Conservation (phyloP, 2,797 vertebrate species). For the Amazona finschi region DNA sequence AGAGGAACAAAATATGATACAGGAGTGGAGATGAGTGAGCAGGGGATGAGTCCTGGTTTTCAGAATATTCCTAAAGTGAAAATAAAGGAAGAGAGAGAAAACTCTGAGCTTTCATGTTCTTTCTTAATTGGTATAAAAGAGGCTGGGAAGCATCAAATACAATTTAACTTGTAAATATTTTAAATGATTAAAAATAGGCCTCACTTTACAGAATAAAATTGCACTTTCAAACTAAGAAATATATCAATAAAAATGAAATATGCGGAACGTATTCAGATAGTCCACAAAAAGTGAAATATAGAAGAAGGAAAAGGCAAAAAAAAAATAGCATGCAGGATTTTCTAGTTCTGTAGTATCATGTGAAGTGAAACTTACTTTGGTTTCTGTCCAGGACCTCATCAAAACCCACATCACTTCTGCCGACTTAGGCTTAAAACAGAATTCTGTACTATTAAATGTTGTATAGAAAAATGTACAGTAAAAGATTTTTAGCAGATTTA, state of each 20-base stretch:
- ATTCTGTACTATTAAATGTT: neutral
- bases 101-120: neutral
- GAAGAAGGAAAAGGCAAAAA: neutral
- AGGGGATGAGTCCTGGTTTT: neutral
- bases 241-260: neutral
- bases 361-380: constrained; percentile 13
- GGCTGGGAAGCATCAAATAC: neutral
- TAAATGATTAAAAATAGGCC: neutral
- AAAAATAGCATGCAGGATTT: neutral
- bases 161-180: neutral
- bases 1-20: neutral
- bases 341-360: neutral
- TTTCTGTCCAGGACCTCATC: neutral
- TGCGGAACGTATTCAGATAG: neutral
- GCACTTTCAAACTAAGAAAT: neutral
- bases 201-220: neutral
- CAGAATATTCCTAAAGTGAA: neutral
- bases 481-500: neutral
- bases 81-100: neutral
- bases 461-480: neutral
- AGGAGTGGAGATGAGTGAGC: neutral
- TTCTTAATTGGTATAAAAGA: neutral
- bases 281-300: neutral
- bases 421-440: constrained; percentile 3
- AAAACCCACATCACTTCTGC: constrained; percentile 14